Evolutionary conservation across 1,140 invertebrate species (phyloP), one percentile per base, ranked within the genome.

Genomic region (Pachypsylla venusta): DNA sequence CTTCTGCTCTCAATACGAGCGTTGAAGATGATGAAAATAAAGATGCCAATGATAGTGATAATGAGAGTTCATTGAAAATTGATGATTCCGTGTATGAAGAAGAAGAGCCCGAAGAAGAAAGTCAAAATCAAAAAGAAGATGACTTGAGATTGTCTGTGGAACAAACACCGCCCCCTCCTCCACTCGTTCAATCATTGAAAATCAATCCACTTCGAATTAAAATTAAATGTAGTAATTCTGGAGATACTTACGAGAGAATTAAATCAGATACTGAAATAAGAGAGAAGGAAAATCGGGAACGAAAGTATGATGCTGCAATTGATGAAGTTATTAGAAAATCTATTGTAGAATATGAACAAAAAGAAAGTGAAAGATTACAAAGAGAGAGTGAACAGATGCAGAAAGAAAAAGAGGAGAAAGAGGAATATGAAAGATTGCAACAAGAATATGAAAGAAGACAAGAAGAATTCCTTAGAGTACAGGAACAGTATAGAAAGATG

Each of bases 361-460:
- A 22, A 35, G 59, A 63, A 19, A 61, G 55, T 22, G 24, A 58
- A 53, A 14, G 20, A 19, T 20, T n/a, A n/a, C n/a, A 25, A 24
- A 19, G 40, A 59, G 60, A 27, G 60, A 53, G 26, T 13, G 4
- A 58, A 24, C 16, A 42, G 7, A 20, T 22, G 20, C 24, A 4
- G 35, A 20, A 13, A 53, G 57, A 58, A 53, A 40, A 13, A 25
- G 63, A 55, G 16, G 14, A 58, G 19, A 60, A 26, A 19, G 13
- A 22, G 1, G 25, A 53, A 30, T 13, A 56, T 13, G 26, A 60
- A 30, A 12, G 57, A 19, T 19, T 58, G 39, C 28, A 60, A 63
- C n/a, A 42, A 27, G 13, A 55, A 58, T 19, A 57, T 59, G 28
- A 54, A 42, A 60, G 58, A 54, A 39, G 24, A 54, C 56, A 27